These are phyloP conservation scores for Mesocricetus auratus DNA, from an alignment of 2,113 vertebrate species.

Conservation along the genomic window DNA sequence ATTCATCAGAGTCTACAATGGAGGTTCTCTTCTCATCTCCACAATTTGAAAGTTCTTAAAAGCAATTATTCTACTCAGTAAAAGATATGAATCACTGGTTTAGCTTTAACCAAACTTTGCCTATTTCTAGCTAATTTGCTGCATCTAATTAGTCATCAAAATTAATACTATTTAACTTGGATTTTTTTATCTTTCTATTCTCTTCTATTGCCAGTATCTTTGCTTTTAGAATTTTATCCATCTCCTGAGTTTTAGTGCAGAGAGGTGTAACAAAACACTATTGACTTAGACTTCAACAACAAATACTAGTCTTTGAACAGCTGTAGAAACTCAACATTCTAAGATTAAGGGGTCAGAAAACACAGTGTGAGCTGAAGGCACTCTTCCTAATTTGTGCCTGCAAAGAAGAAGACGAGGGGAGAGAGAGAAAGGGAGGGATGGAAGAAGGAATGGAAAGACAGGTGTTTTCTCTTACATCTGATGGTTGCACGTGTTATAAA, in stretches of 20 bases:
- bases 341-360: not conserved
- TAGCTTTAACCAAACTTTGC: not conserved
- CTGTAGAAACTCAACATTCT: not conserved
- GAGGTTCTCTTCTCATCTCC: not conserved
- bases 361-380: fast-evolving
- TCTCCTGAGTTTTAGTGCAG: not conserved
- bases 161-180: not conserved
- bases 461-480: not conserved
- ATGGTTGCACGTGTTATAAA: fast-evolving
- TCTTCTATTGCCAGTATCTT: not conserved
- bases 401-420: too few relatives aligned
- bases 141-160: not conserved
- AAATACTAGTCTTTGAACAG: not conserved
- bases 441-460: not conserved
- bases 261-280: not conserved
- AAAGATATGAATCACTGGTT: not conserved
- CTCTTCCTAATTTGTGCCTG: not conserved
- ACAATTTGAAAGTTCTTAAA: constrained; percentile 6
- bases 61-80: not conserved
- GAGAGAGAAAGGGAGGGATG: not conserved
- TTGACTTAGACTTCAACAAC: not conserved
- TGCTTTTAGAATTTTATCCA: not conserved
- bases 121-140: not conserved
- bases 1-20: not conserved
- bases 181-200: not conserved